Evolutionary conservation across 2,888 invertebrate genomes (phyloP).

Genomic region (Himalopsyche anomala): DNA sequence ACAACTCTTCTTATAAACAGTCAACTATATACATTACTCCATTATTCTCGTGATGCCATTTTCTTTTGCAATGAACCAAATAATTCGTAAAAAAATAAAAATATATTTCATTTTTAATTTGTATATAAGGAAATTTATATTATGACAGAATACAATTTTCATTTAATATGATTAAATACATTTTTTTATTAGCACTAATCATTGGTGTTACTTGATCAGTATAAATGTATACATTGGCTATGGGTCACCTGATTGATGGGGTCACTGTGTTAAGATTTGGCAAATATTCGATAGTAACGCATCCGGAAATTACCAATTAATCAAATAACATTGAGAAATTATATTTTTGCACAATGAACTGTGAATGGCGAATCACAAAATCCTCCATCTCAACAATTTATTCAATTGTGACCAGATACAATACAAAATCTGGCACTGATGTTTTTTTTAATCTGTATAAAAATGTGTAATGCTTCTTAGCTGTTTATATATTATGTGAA

Average conservation of each 20-base stretch:
- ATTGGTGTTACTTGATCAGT: too few relatives aligned
- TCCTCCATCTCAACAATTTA: slow-evolving; percentile 34
- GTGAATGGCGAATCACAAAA: slow-evolving; percentile 9
- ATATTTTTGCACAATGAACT: slow-evolving; percentile 36
- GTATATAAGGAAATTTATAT: too few relatives aligned
- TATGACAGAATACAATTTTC: too few relatives aligned
- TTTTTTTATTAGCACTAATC: too few relatives aligned
- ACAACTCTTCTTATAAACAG: neutral
- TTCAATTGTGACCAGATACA: neutral
- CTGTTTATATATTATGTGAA: slow-evolving; percentile 32
- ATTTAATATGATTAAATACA: too few relatives aligned
- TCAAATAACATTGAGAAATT: slow-evolving; percentile 36
- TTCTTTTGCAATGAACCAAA: too few relatives aligned
- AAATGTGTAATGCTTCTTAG: neutral
- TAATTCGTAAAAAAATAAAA: too few relatives aligned
- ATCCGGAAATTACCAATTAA: slow-evolving; percentile 1
- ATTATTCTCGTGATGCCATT: neutral
- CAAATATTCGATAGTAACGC: neutral
- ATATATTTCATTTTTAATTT: too few relatives aligned
- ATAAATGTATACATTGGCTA: too few relatives aligned
- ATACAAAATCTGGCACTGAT: neutral
- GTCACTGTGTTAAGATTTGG: neutral
- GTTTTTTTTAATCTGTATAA: neutral
- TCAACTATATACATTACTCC: neutral
- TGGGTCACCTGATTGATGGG: too few relatives aligned